Percentiles rank a stretch among this genome's conserved stretches.
phyloP scores from a whole-genome alignment of 2,888 invertebrate genomes.

The Bombylius major region DNA sequence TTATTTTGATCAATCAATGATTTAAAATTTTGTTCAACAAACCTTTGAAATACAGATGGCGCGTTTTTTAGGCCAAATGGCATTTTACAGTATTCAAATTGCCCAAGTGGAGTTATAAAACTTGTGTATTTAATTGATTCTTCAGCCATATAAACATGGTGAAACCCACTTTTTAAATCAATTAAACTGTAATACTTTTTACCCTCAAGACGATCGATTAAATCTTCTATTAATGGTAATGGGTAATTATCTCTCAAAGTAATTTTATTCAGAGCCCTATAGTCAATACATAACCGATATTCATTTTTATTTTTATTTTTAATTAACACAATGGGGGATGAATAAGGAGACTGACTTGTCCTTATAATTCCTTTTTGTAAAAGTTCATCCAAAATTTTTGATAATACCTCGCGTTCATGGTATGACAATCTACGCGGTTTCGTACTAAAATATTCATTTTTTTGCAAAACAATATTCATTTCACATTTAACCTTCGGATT shows the following conservation, averaged over 20 bases:
- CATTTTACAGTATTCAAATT: neutral
- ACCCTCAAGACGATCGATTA: conserved; percentile 1
- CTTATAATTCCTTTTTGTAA: conserved; percentile 3
- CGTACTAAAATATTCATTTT: neutral
- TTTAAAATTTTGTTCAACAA: conserved; percentile 14
- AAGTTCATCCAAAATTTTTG: conserved; percentile 2
- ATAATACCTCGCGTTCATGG: neutral
- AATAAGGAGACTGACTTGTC: conserved; percentile 7
- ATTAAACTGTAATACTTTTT: neutral
- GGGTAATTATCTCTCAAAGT: conserved; percentile 13
- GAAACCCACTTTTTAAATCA: too few relatives aligned
- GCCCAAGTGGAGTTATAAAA: neutral
- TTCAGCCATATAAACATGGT: too few relatives aligned
- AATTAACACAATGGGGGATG: conserved; percentile 11
- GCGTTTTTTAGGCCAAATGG: neutral
- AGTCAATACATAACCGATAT: conserved; percentile 13
- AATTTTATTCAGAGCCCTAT: conserved; percentile 12
- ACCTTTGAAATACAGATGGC: conserved; percentile 15
- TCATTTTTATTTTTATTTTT: conserved; percentile 8
- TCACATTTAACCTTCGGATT: neutral
- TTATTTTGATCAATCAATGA: conserved; percentile 10
- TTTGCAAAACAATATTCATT: neutral
- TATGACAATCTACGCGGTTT: neutral
- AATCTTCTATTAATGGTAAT: conserved; percentile 13
- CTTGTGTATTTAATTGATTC: neutral